These are phyloP conservation scores for Gadopsis marmoratus DNA, from an alignment of 2,797 vertebrate species.

Conservation along the genomic window DNA sequence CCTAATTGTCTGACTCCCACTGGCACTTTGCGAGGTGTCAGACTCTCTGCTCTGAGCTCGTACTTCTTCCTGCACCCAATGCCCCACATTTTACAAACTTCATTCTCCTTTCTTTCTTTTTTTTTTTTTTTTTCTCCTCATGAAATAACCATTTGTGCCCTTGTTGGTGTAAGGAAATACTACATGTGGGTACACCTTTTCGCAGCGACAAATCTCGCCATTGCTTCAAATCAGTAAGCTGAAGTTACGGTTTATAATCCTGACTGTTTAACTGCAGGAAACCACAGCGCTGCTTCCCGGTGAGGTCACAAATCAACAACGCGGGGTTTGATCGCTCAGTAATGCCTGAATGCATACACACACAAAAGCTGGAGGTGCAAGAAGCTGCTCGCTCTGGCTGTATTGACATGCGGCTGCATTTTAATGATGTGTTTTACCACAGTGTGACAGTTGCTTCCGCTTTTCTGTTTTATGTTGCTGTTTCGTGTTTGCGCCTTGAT, in stretches of 20 bases:
- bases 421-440: conserved; percentile 50
- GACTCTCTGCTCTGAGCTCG: conserved; percentile 44
- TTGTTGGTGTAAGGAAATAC: conserved; percentile 5
- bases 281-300: not conserved
- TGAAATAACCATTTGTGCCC: conserved; percentile 6
- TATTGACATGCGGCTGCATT: conserved; percentile 42
- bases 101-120: conserved; percentile 21
- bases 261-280: not conserved
- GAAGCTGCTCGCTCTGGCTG: conserved; percentile 10
- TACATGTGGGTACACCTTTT: conserved; percentile 14
- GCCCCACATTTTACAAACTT: conserved; percentile 48
- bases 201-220: not conserved
- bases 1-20: conserved; percentile 78
- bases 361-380: conserved; percentile 14
- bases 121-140: not conserved
- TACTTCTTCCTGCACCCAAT: conserved; percentile 26
- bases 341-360: conserved; percentile 5
- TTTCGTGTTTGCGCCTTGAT: conserved; percentile 26
- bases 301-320: conserved; percentile 25
- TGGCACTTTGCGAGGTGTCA: conserved; percentile 63
- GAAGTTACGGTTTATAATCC: conserved; percentile 16
- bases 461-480: not conserved
- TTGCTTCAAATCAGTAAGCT: not conserved
- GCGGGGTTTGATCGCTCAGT: conserved; percentile 9
- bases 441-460: conserved; percentile 24